These are phyloP conservation scores for Ophioninae sp. DNA, from an alignment of 2,888 invertebrate genomes.

Conservation along the genomic window DNA sequence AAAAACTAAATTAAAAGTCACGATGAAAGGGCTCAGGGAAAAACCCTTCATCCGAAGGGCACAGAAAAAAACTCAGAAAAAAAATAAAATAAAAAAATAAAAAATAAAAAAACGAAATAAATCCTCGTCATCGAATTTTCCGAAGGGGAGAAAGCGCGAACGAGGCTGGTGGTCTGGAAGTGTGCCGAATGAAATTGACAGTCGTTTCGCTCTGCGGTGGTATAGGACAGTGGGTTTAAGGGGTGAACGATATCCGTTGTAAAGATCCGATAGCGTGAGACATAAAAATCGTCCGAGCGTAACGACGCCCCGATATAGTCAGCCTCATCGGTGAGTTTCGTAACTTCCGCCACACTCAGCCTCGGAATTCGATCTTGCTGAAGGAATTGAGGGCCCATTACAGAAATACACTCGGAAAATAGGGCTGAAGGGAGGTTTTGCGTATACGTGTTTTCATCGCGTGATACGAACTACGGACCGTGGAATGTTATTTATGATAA, in stretches of 20 bases:
- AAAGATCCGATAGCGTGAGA: slow-evolving; percentile 10
- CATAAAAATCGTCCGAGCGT: neutral
- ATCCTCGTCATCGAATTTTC: neutral
- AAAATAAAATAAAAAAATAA: neutral
- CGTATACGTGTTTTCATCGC: neutral
- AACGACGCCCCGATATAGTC: neutral
- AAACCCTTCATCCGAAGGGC: too few species aligned
- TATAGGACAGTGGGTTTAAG: neutral
- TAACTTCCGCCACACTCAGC: neutral
- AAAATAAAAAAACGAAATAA: neutral
- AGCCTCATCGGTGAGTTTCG: neutral
- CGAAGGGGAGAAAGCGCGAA: neutral
- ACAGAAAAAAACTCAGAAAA: neutral
- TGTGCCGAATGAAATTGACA: neutral
- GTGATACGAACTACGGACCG: neutral
- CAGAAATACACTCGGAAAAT: slow-evolving; percentile 1
- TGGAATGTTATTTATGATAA: neutral
- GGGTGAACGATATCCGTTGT: neutral
- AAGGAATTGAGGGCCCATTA: slow-evolving; percentile 20
- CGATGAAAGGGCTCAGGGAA: too few species aligned
- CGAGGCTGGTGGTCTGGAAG: neutral
- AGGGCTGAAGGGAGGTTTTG: neutral
- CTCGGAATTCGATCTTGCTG: slow-evolving; percentile 18
- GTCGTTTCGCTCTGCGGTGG: neutral
- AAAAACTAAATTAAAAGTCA: too few species aligned